Conservation (phyloP, 1,140 invertebrate species). For the Formica exsecta region DNA sequence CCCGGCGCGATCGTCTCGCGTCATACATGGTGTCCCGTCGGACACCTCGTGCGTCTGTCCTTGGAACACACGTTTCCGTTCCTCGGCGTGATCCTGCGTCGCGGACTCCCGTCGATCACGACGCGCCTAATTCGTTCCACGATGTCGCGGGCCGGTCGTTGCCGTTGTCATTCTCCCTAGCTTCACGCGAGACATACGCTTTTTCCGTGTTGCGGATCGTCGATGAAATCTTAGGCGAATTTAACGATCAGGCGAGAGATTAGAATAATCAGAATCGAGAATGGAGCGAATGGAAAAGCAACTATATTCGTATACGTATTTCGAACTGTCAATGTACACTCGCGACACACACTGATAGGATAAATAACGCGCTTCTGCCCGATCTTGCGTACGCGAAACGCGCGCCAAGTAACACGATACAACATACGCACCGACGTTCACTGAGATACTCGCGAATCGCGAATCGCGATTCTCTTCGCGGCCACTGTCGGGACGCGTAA, state of each 20-base stretch:
- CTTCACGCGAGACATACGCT: too few species aligned
- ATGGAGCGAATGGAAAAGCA: neutral
- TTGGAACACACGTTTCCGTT: slow-evolving; percentile 24
- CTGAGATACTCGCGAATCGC: neutral
- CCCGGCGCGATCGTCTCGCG: slow-evolving; percentile 54
- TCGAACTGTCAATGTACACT: too few species aligned
- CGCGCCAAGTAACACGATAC: neutral
- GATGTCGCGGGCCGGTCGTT: neutral
- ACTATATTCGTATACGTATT: neutral
- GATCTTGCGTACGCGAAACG: slow-evolving; percentile 17
- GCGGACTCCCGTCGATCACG: neutral
- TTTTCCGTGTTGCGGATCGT: neutral
- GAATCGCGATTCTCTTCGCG: slow-evolving; percentile 14
- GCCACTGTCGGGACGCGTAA: neutral
- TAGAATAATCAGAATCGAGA: neutral
- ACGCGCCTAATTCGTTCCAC: neutral
- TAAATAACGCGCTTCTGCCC: slow-evolving; percentile 19
- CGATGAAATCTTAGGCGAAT: slow-evolving; percentile 31
- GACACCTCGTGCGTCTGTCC: slow-evolving; percentile 29
- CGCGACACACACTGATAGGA: too few species aligned
- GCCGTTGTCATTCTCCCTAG: neutral
- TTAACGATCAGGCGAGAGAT: slow-evolving; percentile 27
- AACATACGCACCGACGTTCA: neutral
- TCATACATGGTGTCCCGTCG: slow-evolving; percentile 49
- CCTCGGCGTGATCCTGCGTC: neutral